Percentiles rank a stretch among this genome's conserved stretches.
Conservation (phyloP, 2,113 vertebrate species). For the Stigmatopora argus region DNA sequence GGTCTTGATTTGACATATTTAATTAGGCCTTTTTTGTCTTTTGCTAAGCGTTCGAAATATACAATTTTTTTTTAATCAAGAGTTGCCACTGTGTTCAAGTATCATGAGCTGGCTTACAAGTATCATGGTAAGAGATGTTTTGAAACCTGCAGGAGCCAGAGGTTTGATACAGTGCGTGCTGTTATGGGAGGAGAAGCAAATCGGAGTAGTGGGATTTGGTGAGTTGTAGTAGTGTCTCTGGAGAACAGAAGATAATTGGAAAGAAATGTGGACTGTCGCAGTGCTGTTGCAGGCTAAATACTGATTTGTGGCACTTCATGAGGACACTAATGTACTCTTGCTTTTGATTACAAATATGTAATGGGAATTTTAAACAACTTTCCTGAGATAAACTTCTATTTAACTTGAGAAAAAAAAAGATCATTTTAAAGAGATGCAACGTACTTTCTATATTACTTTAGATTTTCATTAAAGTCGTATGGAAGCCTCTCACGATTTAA, state of each 20-base stretch:
- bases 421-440: neutral
- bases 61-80: too few species aligned
- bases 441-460: neutral
- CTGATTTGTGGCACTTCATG: constrained; percentile 61
- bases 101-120: constrained; percentile 12
- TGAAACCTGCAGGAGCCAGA: constrained; percentile 21
- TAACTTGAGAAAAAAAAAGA: neutral
- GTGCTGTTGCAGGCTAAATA: constrained; percentile 65
- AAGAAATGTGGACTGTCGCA: constrained; percentile 69
- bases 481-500: constrained; percentile 1
- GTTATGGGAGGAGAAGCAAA: constrained; percentile 36
- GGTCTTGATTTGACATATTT: too few species aligned
- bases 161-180: constrained; percentile 31
- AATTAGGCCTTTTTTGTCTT: too few species aligned
- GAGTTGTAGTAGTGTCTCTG: constrained; percentile 42
- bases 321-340: constrained; percentile 22
- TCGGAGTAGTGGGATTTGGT: constrained; percentile 43
- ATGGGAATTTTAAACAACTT: constrained; percentile 1
- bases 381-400: constrained; percentile 12
- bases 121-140: constrained; percentile 31
- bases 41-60: too few species aligned
- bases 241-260: constrained; percentile 61
- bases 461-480: neutral
- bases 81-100: neutral
- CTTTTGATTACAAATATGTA: constrained; percentile 9